Percentiles rank a stretch among this genome's conserved stretches.
Conservation (phyloP, 2,113 vertebrate genomes). For the Oncorhynchus nerka region DNA sequence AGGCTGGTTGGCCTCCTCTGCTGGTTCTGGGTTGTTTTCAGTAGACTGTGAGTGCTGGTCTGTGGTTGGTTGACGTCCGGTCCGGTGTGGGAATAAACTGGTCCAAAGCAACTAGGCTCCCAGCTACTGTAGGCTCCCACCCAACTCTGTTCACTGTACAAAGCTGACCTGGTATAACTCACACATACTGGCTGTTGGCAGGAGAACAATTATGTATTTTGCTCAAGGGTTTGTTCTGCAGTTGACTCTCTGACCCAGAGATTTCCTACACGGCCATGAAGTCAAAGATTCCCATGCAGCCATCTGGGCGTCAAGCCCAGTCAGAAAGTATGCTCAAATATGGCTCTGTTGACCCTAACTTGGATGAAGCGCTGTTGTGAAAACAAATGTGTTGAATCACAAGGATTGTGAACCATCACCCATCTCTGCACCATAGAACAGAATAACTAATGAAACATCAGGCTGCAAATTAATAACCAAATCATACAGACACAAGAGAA, state of each 20-base stretch:
- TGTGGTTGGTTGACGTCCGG: slow-evolving; percentile 42
- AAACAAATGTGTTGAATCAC: slow-evolving; percentile 6
- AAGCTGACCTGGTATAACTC: slow-evolving; percentile 47
- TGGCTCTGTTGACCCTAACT: slow-evolving; percentile 19
- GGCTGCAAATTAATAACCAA: slow-evolving; percentile 3
- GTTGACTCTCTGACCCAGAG: slow-evolving; percentile 57
- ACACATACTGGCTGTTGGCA: slow-evolving; percentile 47
- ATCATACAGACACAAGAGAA: not conserved
- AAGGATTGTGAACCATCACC: slow-evolving; percentile 7
- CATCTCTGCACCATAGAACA: slow-evolving; percentile 17
- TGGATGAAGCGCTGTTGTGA: slow-evolving; percentile 34
- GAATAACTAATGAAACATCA: slow-evolving; percentile 18
- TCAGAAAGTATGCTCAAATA: slow-evolving; percentile 34
- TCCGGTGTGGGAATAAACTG: slow-evolving; percentile 29
- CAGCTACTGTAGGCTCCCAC: not conserved
- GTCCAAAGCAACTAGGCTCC: slow-evolving; percentile 8
- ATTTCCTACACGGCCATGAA: slow-evolving; percentile 40
- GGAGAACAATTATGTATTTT: slow-evolving; percentile 39
- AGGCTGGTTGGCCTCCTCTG: slow-evolving; percentile 43
- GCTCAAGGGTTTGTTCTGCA: slow-evolving; percentile 28
- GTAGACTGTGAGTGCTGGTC: slow-evolving; percentile 54
- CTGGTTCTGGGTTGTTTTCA: slow-evolving; percentile 40
- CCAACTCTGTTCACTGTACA: slow-evolving; percentile 18
- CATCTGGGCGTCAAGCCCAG: slow-evolving; percentile 25
- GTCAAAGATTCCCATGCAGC: slow-evolving; percentile 42